These are phyloP conservation scores for Tyria jacobaeae DNA, from an alignment of 2,888 invertebrate species.

Conservation along the genomic window DNA sequence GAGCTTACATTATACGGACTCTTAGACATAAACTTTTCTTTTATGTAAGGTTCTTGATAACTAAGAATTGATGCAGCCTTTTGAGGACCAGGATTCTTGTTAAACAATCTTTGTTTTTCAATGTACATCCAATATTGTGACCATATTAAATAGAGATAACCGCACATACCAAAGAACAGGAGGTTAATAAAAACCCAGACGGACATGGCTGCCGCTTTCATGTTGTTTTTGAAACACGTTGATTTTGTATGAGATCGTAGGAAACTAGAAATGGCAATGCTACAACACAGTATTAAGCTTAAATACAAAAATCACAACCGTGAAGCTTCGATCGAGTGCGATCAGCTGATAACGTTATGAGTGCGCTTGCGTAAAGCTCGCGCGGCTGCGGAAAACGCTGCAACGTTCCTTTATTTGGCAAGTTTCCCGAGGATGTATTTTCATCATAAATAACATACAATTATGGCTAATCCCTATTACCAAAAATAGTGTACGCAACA, in stretches of 20 bases:
- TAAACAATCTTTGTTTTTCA: slow-evolving; percentile 83
- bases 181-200: slow-evolving; percentile 91
- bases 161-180: slow-evolving; percentile 90
- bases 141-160: slow-evolving; percentile 91
- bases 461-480: not conserved
- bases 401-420: slow-evolving; percentile 36
- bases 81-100: slow-evolving; percentile 63
- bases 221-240: slow-evolving; percentile 56
- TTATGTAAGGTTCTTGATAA: slow-evolving; percentile 55
- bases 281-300: slow-evolving; percentile 16
- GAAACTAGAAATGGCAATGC: slow-evolving; percentile 21
- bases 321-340: slow-evolving; percentile 53
- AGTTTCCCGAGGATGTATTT: not conserved
- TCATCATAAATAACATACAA: not conserved
- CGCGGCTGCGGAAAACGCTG: slow-evolving; percentile 43
- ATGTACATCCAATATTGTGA: slow-evolving; percentile 90
- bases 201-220: slow-evolving; percentile 89
- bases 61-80: slow-evolving; percentile 55
- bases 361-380: slow-evolving; percentile 66
- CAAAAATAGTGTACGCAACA: not conserved
- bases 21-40: slow-evolving; percentile 59
- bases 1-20: slow-evolving; percentile 53
- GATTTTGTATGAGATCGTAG: slow-evolving; percentile 17
- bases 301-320: slow-evolving; percentile 57
- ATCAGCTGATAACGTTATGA: slow-evolving; percentile 65